Evolutionary conservation across 2,797 vertebrate genomes (phyloP).

Genomic region (Tamandua tetradactyla): DNA sequence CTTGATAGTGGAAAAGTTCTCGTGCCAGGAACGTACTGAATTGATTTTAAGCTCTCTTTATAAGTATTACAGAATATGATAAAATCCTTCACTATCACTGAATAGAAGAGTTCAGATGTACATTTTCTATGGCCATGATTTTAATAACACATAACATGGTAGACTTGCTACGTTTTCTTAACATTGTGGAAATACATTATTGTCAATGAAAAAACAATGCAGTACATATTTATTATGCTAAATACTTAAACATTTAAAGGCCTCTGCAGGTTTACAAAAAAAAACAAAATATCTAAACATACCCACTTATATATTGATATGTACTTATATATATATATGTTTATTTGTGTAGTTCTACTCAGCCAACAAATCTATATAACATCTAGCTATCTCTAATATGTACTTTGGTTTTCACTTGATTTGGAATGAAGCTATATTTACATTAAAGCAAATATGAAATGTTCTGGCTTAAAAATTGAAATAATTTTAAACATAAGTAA

Average conservation of each 20-base stretch:
- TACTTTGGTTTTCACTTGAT: background rate
- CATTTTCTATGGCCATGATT: background rate
- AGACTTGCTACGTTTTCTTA: background rate
- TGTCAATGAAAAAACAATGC: background rate
- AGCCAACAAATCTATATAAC: background rate
- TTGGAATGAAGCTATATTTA: conserved; percentile 10
- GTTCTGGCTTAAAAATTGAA: conserved; percentile 12
- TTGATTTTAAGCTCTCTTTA: background rate
- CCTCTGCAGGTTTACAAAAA: background rate
- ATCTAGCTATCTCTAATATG: background rate
- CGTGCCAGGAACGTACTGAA: background rate
- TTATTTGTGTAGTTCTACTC: background rate
- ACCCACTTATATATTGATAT: background rate
- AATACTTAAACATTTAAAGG: background rate
- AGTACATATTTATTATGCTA: background rate
- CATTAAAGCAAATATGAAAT: background rate
- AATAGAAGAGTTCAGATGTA: background rate
- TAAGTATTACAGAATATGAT: conserved; percentile 1
- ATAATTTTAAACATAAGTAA: background rate
- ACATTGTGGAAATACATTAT: background rate
- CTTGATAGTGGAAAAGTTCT: background rate
- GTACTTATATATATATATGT: background rate
- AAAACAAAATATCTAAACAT: background rate
- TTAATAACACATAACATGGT: background rate
- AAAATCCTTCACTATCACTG: background rate